Percentiles rank a stretch among this genome's conserved stretches.
phyloP scores from a whole-genome alignment of 2,888 invertebrate genomes.

The Dastarcus helophoroides region DNA sequence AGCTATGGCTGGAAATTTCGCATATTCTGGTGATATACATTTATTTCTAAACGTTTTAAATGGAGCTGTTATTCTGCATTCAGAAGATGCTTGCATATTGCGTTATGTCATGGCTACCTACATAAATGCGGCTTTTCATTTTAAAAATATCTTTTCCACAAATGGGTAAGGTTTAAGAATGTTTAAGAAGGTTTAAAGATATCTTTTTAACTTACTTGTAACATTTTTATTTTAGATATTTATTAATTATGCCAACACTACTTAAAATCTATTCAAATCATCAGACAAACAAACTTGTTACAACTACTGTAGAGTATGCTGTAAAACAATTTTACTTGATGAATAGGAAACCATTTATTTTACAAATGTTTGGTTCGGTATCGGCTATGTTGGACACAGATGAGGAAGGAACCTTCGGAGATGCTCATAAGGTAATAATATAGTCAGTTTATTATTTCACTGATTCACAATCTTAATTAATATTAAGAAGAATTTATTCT shows the following conservation, averaged over 20 bases:
- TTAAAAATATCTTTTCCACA: constrained; percentile 96
- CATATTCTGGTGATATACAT: constrained; percentile 93
- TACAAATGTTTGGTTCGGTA: constrained; percentile 98
- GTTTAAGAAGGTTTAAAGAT: constrained; percentile 3
- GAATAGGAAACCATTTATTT: constrained; percentile 94
- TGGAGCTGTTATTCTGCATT: constrained; percentile 91
- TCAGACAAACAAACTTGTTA: constrained; percentile 91
- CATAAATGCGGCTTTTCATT: constrained; percentile 95
- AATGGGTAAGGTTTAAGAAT: constrained; percentile 57
- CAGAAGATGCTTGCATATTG: constrained; percentile 91
- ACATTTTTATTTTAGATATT: constrained; percentile 49
- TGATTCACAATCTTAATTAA: too few species aligned
- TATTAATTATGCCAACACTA: constrained; percentile 95
- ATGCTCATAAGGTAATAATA: constrained; percentile 73
- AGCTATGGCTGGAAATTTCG: constrained; percentile 95
- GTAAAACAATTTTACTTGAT: constrained; percentile 97
- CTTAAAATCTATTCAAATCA: constrained; percentile 95
- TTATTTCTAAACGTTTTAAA: constrained; percentile 95
- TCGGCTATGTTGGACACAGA: constrained; percentile 92
- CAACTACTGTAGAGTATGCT: constrained; percentile 92
- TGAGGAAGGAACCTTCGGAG: constrained; percentile 75
- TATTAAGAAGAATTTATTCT: too few species aligned
- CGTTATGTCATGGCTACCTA: constrained; percentile 94
- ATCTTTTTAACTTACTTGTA: constrained; percentile 1
- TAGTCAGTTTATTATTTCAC: too few species aligned